phyloP scores from a whole-genome alignment of 2,113 vertebrate species.

The Electrona antarctica region DNA sequence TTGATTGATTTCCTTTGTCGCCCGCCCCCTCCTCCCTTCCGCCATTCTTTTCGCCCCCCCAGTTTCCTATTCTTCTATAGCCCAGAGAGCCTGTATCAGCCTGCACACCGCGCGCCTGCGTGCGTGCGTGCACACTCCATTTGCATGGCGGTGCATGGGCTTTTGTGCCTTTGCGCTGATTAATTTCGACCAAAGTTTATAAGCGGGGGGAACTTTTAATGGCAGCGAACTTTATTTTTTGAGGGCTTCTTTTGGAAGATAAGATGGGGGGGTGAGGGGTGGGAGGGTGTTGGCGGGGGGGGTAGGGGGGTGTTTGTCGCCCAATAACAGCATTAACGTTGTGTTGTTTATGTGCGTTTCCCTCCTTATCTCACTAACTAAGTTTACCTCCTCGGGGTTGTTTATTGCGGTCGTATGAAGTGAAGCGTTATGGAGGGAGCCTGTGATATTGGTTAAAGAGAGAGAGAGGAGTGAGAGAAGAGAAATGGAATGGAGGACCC shows the following conservation, averaged over 20 bases:
- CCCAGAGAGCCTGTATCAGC: constrained; percentile 34
- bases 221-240: constrained; percentile 15
- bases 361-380: constrained; percentile 44
- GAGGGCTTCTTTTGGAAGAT: constrained; percentile 30
- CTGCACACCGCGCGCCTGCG: constrained; percentile 18
- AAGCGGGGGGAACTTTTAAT: constrained; percentile 7
- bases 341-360: constrained; percentile 40
- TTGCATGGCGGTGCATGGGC: constrained; percentile 14
- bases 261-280: constrained; percentile 21
- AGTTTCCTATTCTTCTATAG: not conserved
- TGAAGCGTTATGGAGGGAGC: not conserved
- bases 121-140: constrained; percentile 11
- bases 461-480: not conserved
- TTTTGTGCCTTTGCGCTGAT: constrained; percentile 46
- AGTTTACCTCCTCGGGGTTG: constrained; percentile 10
- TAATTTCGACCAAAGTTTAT: constrained; percentile 38
- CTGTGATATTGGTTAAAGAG: constrained; percentile 2
- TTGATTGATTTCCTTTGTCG: constrained; percentile 9
- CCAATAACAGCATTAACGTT: constrained; percentile 21
- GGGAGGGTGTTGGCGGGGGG: too few relatives aligned
- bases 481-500: constrained; percentile 12
- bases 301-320: not conserved
- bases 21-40: not conserved
- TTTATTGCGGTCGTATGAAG: constrained; percentile 4
- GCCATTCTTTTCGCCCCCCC: not conserved